Base-by-base conservation (phyloP, 1,140 invertebrate species). In the Cotesia chilonis region DNA sequence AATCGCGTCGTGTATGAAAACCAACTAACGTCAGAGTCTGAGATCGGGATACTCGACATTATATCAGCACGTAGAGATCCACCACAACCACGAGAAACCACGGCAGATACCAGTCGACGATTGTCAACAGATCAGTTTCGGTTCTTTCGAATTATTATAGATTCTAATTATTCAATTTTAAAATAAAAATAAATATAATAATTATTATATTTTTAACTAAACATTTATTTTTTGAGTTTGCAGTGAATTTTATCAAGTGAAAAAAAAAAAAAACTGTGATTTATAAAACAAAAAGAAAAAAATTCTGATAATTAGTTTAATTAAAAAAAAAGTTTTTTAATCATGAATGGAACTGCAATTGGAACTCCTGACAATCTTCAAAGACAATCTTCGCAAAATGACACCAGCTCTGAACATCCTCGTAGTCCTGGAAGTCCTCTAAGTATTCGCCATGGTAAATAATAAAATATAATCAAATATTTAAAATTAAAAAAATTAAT, bases 391-490 rank as follows among this genome's bases (percentile, higher is more conserved):
- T 71, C 81, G 41, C 84, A 85, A 68, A 85, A 81, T 54, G 84
- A 85, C 60, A 76, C 80, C 5, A 80, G 76, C 17, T 80, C 80
- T 6, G 86, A 87, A 2, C 81, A 85, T 73, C 83, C 85, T 0
- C 77, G 84, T 67, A 87, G 86, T 68, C 85, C 85, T 5, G 72
- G 77, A 2, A 87, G 85, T 75, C 86, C 86, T 9, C 37, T 85
- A n/a, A 87, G 86, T 57, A 81, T 84, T 47, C 82, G 86, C 61
- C 84, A 86, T 47, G 84, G 85, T 85, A 61, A 81, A 77, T 75
- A 74, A 10, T 4, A 60, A 47, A 67, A 41, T 41, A 41, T 47
- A 47, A 9, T 6, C 2, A 47, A 9, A 47, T 47, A 47, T 47
- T 47, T 47, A 5, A 5, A 47, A 54, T 55, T 68, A 36, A 20